These are phyloP conservation scores for Gymnopithys bicolor DNA, from an alignment of 2,797 vertebrate genomes.

Conservation along the genomic window DNA sequence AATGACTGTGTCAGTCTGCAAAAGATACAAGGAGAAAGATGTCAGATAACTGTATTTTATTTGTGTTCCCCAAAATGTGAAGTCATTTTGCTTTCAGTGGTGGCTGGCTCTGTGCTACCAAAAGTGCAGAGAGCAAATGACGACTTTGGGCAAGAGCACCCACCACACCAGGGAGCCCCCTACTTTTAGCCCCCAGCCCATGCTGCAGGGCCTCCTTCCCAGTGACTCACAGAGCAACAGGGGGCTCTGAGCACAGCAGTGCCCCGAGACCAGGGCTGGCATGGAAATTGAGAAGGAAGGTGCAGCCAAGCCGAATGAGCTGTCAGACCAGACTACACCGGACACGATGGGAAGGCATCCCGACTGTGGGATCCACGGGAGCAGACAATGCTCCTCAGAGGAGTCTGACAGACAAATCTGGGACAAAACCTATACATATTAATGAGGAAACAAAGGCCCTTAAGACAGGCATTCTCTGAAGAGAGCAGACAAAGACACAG, in stretches of 20 bases:
- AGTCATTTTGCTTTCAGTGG: background rate
- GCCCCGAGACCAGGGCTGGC: fast-evolving
- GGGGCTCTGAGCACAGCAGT: fast-evolving
- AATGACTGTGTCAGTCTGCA: background rate
- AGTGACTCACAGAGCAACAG: background rate
- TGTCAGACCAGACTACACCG: background rate
- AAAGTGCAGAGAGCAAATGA: background rate
- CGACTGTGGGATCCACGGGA: background rate
- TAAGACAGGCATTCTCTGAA: constrained; percentile 1
- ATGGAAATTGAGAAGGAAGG: background rate
- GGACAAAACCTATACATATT: constrained; percentile 60
- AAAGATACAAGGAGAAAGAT: constrained; percentile 1
- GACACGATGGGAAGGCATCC: background rate
- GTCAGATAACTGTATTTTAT: background rate
- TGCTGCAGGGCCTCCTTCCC: background rate
- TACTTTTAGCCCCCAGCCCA: background rate
- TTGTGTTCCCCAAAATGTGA: background rate
- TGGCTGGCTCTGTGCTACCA: background rate
- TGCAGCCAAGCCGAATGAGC: background rate
- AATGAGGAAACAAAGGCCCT: constrained; percentile 64
- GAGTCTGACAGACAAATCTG: constrained; percentile 45
- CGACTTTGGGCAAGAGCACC: background rate
- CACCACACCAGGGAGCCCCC: background rate
- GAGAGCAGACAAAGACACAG: constrained; percentile 11
- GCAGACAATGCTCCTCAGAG: constrained; percentile 51